These are phyloP conservation scores for Arothron firmamentum DNA, from an alignment of 2,113 vertebrate species.

Conservation along the genomic window DNA sequence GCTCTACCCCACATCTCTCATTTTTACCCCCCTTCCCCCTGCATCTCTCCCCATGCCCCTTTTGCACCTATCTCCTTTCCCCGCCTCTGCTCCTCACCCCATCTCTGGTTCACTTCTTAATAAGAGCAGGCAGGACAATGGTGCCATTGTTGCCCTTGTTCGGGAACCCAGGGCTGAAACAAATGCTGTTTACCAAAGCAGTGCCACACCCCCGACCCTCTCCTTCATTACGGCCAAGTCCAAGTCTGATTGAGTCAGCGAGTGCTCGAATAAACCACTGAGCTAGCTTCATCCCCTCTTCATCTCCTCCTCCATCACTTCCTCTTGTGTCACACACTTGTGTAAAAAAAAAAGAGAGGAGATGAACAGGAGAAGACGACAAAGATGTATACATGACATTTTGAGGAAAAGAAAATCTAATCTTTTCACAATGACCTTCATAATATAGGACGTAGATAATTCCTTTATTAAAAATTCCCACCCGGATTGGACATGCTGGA, in stretches of 20 bases:
- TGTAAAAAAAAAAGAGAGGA: slow-evolving; percentile 4
- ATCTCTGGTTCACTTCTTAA: slow-evolving; percentile 70
- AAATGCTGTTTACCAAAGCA: slow-evolving; percentile 87
- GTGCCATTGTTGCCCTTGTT: slow-evolving; percentile 81
- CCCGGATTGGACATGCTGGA: slow-evolving; percentile 44
- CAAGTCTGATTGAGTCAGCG: slow-evolving; percentile 79
- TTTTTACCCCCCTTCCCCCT: slow-evolving; percentile 7
- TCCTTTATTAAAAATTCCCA: slow-evolving; percentile 55
- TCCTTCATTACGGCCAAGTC: slow-evolving; percentile 79
- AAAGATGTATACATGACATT: too few relatives aligned
- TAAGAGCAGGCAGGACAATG: slow-evolving; percentile 85
- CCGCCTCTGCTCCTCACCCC: slow-evolving; percentile 37
- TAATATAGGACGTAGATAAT: slow-evolving; percentile 65
- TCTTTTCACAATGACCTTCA: slow-evolving; percentile 59
- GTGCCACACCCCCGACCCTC: slow-evolving; percentile 72
- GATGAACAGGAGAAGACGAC: slow-evolving; percentile 29
- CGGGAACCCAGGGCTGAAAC: slow-evolving; percentile 78
- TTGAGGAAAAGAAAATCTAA: slow-evolving; percentile 19
- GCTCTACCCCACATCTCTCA: slow-evolving; percentile 23
- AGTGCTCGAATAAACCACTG: slow-evolving; percentile 75
- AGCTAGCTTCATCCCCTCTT: slow-evolving; percentile 60
- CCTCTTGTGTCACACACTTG: not conserved
- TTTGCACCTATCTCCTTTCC: slow-evolving; percentile 51
- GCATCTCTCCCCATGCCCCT: slow-evolving; percentile 27
- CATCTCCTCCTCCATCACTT: slow-evolving; percentile 41